Percentiles rank a stretch among this genome's conserved stretches.
Conservation (phyloP, 2,888 invertebrate genomes). For the Meiosimyza platycephala region DNA sequence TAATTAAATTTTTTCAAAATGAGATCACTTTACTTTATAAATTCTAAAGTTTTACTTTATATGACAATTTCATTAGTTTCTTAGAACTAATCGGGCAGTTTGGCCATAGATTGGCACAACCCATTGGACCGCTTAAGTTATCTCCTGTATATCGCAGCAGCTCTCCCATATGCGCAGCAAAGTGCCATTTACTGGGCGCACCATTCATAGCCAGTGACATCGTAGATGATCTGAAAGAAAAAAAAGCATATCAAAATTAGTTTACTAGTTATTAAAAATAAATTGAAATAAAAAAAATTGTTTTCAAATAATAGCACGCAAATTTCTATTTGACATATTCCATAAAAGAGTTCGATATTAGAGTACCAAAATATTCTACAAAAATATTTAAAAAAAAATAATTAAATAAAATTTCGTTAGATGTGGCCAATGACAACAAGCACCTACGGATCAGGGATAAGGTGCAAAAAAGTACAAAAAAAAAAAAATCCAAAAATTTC, state of each 20-base stretch:
- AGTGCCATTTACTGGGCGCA: slow-evolving; percentile 67
- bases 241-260: slow-evolving; percentile 38
- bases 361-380: no score
- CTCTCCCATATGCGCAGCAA: slow-evolving; percentile 68
- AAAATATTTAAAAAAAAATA: no score
- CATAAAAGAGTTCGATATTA: no score
- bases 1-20: slow-evolving; percentile 1
- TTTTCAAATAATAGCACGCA: no score
- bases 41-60: slow-evolving; percentile 60
- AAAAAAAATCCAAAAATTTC: no score
- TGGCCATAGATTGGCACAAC: slow-evolving; percentile 67
- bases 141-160: slow-evolving; percentile 65
- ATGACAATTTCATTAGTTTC: slow-evolving; percentile 65
- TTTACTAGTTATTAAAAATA: no score
- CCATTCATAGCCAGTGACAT: slow-evolving; percentile 67
- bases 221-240: slow-evolving; percentile 62
- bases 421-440: no score
- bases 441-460: no score
- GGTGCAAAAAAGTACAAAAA: no score
- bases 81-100: slow-evolving; percentile 67
- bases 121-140: slow-evolving; percentile 63
- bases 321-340: no score
- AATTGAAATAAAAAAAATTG: no score
- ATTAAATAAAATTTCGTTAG: no score
- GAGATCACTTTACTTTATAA: not conserved